Evolutionary conservation across 2,113 vertebrate genomes (phyloP).

Genomic region (Symphodus melops): DNA sequence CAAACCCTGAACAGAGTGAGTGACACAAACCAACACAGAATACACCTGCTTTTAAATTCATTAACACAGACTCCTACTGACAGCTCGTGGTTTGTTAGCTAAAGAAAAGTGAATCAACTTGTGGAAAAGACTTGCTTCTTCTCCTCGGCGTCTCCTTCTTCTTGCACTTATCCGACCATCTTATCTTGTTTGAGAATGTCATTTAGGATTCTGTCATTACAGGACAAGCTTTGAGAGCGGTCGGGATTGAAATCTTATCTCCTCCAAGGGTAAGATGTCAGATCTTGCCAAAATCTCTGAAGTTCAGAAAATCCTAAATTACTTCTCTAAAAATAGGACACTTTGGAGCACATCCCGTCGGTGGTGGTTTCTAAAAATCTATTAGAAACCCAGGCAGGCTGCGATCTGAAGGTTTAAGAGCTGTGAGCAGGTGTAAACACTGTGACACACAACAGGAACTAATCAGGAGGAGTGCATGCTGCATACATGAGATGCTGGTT

Average conservation of each 20-base stretch:
- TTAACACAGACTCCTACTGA: too few species aligned
- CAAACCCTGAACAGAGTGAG: too few species aligned
- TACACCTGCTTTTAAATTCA: too few species aligned
- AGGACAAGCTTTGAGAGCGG: slow-evolving; percentile 24
- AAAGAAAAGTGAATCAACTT: not conserved
- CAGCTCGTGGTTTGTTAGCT: too few species aligned
- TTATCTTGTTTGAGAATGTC: slow-evolving; percentile 47
- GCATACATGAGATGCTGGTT: not conserved
- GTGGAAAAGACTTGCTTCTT: not conserved
- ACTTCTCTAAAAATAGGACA: slow-evolving; percentile 39
- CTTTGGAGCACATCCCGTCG: not conserved
- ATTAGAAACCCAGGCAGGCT: slow-evolving; percentile 13
- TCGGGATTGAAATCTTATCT: slow-evolving; percentile 51
- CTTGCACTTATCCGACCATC: slow-evolving; percentile 49
- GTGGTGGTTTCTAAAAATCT: slow-evolving; percentile 9
- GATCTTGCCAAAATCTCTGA: slow-evolving; percentile 35
- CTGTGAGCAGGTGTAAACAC: slow-evolving; percentile 30
- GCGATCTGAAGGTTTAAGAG: slow-evolving; percentile 4
- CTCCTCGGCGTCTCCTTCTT: slow-evolving; percentile 1
- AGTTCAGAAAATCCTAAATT: slow-evolving; percentile 48
- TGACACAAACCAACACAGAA: too few species aligned
- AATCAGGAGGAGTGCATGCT: slow-evolving; percentile 15
- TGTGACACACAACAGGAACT: not conserved
- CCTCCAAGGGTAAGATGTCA: slow-evolving; percentile 35
- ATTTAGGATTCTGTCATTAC: slow-evolving; percentile 39